phyloP scores from a whole-genome alignment of 2,888 invertebrate genomes.

The Nymphalis c-album region DNA sequence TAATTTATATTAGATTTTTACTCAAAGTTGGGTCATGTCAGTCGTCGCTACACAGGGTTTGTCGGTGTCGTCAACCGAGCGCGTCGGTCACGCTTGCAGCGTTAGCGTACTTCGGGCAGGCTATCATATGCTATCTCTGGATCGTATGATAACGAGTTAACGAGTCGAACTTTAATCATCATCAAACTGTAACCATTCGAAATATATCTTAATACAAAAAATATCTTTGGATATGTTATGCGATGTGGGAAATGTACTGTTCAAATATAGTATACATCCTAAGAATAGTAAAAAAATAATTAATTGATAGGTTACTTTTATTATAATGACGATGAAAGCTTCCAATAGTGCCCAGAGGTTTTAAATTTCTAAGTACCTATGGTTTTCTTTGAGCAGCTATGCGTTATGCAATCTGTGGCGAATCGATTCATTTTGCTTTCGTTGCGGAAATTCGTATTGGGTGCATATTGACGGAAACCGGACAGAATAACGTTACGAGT shows the following conservation, averaged over 20 bases:
- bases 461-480: conserved; percentile 18
- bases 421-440: conserved; percentile 32
- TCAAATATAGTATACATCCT: no score
- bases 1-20: background rate
- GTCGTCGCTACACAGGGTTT: conserved; percentile 37
- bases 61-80: conserved; percentile 57
- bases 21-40: conserved; percentile 21
- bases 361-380: background rate
- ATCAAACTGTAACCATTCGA: background rate
- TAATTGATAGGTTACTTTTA: no score
- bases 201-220: background rate
- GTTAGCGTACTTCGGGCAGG: conserved; percentile 47
- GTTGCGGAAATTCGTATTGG: conserved; percentile 27
- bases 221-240: background rate
- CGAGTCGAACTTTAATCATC: background rate
- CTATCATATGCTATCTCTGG: conserved; percentile 42
- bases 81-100: conserved; percentile 64
- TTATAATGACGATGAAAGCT: background rate
- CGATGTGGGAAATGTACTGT: no score
- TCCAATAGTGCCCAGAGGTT: background rate
- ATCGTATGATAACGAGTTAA: conserved; percentile 14
- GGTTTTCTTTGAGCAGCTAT: conserved; percentile 2
- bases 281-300: no score
- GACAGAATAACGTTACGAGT: conserved; percentile 6
- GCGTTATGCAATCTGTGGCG: conserved; percentile 25